Evolutionary conservation across 2,113 vertebrate species (phyloP), one percentile per base, ranked within the genome.

Genomic region (Strix aluco): DNA sequence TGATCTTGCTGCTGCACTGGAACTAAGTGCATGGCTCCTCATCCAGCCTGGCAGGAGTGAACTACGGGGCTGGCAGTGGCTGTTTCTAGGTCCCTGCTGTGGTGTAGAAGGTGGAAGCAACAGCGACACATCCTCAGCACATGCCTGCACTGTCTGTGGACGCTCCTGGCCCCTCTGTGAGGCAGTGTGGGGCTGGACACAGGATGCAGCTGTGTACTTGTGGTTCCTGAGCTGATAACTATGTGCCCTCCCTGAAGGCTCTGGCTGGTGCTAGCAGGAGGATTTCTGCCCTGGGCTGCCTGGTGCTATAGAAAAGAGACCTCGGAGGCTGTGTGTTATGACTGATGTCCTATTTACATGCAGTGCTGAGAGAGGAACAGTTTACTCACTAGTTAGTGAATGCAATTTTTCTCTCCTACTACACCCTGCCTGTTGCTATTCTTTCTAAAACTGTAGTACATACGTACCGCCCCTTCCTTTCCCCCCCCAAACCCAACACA

Each of bases 91-190:
- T 66, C 38, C 49, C 14, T 38, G 63, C 79, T 52, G 29, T 36
- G 55, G 13, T 49, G 40, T 44, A 52, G 54, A 27, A 72, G 42
- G 59, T 91, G 59, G 63, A 73, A 57, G 40, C 23, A 63, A 21
- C 42, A 62, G 40, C 21, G 69, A 25, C 36, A 19, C 4, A 3
- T 38, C 9, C 1, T 1, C 15, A 42, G 42, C 0, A 0, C 12
- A 1, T 0, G 6, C 11, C 47, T 27, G 40, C 54, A 44, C 27
- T 71, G 30, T 22, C 19, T 46, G 13, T 11, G 47, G 52, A 17
- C 6, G 8, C 34, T 77, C 10, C 13, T 26, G 14, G 11, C 9
- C 36, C 29, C 29, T 47, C 47, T 1, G 9, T 20, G 44, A 59
- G 51, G 18, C 40, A 40, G 40, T 0, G 0, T 12, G 22, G 51